Evolutionary conservation across 2,113 vertebrate genomes (phyloP).

Genomic region (Eudyptes chrysolophus): DNA sequence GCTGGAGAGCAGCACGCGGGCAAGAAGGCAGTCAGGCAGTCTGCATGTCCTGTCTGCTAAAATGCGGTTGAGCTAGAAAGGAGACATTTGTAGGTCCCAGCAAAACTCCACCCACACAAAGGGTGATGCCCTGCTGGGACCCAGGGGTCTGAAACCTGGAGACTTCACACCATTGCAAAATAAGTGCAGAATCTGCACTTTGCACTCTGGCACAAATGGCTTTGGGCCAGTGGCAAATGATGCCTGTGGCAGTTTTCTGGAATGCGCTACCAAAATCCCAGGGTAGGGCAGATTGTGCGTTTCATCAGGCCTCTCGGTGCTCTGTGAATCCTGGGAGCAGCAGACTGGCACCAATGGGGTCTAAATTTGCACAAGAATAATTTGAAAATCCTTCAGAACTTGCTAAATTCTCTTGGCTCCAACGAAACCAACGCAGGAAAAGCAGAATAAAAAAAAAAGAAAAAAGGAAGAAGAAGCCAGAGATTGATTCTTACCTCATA

Average conservation of each 20-base stretch:
- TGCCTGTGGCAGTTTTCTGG: background rate
- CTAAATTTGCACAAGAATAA: constrained; percentile 24
- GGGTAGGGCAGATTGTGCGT: background rate
- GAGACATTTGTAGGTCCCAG: background rate
- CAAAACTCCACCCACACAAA: background rate
- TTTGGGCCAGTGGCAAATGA: background rate
- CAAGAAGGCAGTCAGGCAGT: accelerated
- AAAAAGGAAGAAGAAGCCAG: constrained; percentile 20
- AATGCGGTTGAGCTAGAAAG: background rate
- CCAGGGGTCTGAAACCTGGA: background rate
- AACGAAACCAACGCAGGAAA: constrained; percentile 20
- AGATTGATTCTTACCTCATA: constrained; percentile 76
- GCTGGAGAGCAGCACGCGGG: background rate
- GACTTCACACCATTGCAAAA: background rate
- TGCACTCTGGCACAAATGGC: background rate
- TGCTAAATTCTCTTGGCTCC: constrained; percentile 8
- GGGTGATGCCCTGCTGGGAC: background rate
- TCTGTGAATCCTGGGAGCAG: background rate
- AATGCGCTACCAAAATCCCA: background rate
- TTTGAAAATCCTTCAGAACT: constrained; percentile 37
- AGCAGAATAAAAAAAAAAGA: background rate
- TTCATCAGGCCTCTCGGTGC: background rate
- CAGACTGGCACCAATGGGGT: background rate
- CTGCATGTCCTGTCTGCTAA: background rate
- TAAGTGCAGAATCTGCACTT: background rate